Percentiles rank a stretch among this genome's conserved stretches.
Conservation (phyloP, 92 coral and sea anemone genomes). For the Epizoanthus illoricatus region DNA sequence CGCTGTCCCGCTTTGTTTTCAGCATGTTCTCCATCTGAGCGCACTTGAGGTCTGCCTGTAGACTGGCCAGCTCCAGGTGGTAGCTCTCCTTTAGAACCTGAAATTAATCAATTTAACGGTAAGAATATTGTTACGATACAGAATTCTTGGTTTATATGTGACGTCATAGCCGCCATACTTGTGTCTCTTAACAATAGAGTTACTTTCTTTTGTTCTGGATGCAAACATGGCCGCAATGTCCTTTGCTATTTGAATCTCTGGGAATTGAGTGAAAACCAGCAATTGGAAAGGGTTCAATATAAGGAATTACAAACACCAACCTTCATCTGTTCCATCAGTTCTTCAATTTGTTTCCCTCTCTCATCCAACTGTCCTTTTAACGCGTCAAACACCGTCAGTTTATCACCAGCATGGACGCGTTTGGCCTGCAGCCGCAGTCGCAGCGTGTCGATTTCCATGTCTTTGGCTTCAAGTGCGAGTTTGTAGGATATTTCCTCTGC, state of each 20-base stretch:
- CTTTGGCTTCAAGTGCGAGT: constrained; percentile 76
- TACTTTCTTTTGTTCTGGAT: too few relatives aligned
- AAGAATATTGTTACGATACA: too few relatives aligned
- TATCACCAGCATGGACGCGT: constrained; percentile 64
- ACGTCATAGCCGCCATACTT: too few relatives aligned
- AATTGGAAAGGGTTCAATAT: not conserved
- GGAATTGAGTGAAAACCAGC: too few relatives aligned
- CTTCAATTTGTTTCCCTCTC: constrained; percentile 67
- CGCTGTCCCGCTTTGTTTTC: constrained; percentile 49
- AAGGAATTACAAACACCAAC: not conserved
- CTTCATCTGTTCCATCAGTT: constrained; percentile 72
- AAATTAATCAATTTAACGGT: not conserved
- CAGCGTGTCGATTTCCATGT: constrained; percentile 83
- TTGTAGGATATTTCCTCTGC: constrained; percentile 80
- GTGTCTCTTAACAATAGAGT: too few relatives aligned
- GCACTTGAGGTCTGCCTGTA: constrained; percentile 82
- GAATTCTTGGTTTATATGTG: too few relatives aligned
- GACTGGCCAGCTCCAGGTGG: constrained; percentile 74
- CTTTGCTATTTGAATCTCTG: too few relatives aligned
- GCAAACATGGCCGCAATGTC: too few relatives aligned
- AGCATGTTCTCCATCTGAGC: constrained; percentile 85
- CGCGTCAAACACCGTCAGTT: constrained; percentile 64
- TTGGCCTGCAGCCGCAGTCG: constrained; percentile 78
- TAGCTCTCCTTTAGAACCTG: constrained; percentile 75
- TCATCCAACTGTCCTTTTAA: constrained; percentile 78